A percentile compares a stretch with the other conserved stretches of the same genome.
These are phyloP conservation scores for Erynnis tages DNA, from an alignment of 2,888 invertebrate species.

Conservation along the genomic window DNA sequence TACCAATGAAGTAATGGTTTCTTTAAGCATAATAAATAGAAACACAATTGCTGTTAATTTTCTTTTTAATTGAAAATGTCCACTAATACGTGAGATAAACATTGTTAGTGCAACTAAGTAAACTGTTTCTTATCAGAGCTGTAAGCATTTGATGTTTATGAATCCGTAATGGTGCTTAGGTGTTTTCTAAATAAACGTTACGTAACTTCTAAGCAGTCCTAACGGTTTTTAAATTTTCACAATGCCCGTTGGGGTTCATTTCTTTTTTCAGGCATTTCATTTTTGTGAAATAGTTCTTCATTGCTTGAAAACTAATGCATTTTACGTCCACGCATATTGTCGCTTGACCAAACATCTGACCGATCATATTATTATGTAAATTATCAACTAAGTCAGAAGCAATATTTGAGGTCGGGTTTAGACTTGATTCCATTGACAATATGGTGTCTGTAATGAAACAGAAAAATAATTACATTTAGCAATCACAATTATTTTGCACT, in stretches of 20 bases:
- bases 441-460: conserved; percentile 52
- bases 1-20: not conserved
- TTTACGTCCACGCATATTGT: conserved; percentile 66
- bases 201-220: conserved; percentile 48
- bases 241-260: conserved; percentile 56
- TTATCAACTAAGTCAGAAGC: conserved; percentile 70
- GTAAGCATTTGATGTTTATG: conserved; percentile 34
- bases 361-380: conserved; percentile 64
- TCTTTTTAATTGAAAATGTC: conserved; percentile 8
- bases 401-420: conserved; percentile 69
- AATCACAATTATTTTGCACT: not conserved
- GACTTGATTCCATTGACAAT: conserved; percentile 64
- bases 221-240: conserved; percentile 52
- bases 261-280: conserved; percentile 61
- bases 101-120: conserved; percentile 11
- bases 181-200: conserved; percentile 19
- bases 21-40: conserved; percentile 16
- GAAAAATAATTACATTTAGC: not conserved
- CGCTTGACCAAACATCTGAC: conserved; percentile 66
- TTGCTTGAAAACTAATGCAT: conserved; percentile 59
- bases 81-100: conserved; percentile 3
- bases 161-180: conserved; percentile 30
- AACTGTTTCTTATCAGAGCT: conserved; percentile 34
- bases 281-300: conserved; percentile 62
- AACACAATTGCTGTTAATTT: conserved; percentile 4